A percentile compares a stretch with the other conserved stretches of the same genome.
Conservation (phyloP, 1,140 invertebrate species). For the Coenobita brevimanus region DNA sequence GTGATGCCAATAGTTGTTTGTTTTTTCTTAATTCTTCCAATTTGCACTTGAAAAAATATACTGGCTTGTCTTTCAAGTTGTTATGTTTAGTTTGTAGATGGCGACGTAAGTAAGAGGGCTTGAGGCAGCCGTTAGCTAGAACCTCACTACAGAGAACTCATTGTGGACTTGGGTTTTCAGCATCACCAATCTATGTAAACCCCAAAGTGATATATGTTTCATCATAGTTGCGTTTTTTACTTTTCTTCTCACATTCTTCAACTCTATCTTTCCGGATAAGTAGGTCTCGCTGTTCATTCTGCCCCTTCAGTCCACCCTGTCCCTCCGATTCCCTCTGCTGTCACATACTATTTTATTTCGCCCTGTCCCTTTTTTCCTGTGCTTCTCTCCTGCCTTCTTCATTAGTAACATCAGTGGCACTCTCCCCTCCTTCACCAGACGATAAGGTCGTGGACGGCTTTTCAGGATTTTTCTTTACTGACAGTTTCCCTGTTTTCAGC, state of each 20-base stretch:
- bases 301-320: constrained; percentile 1
- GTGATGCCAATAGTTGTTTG: background rate
- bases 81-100: too few relatives aligned
- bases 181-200: constrained; percentile 29
- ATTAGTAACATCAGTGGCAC: constrained; percentile 11
- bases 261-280: too few relatives aligned
- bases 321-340: too few relatives aligned
- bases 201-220: background rate
- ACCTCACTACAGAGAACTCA: constrained; percentile 3
- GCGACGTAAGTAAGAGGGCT: too few relatives aligned
- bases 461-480: constrained; percentile 7
- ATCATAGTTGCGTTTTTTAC: constrained; percentile 8
- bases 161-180: constrained; percentile 25
- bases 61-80: too few relatives aligned
- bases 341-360: background rate
- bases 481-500: too few relatives aligned
- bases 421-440: constrained; percentile 3
- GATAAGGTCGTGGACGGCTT: background rate
- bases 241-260: too few relatives aligned
- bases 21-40: too few relatives aligned
- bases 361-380: background rate
- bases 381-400: too few relatives aligned
- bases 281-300: background rate
- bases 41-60: too few relatives aligned
- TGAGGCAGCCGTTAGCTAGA: background rate